Percentiles rank a stretch among this genome's conserved stretches.
Conservation (phyloP, 2,113 vertebrate species). For the Nipponia nippon region DNA sequence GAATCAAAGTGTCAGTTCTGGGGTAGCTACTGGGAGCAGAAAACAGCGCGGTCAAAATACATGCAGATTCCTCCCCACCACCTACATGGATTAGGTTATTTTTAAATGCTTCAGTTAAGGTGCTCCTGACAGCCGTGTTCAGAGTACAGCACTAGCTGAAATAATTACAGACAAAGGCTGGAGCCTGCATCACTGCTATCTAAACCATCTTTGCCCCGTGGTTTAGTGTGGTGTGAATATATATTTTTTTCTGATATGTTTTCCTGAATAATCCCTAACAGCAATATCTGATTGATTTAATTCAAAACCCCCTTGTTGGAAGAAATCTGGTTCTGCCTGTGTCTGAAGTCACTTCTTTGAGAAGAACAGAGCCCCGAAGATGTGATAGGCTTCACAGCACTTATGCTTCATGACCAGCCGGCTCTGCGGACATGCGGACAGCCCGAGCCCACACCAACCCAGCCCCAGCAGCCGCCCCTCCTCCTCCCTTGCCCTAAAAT, state of each 20-base stretch:
- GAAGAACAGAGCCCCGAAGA: neutral
- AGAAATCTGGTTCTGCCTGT: neutral
- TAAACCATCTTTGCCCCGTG: neutral
- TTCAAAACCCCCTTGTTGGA: neutral
- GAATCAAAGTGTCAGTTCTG: neutral
- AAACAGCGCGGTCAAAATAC: neutral
- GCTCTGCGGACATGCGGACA: neutral
- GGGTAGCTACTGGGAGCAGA: neutral
- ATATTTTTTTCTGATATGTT: neutral
- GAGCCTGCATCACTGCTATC: fast-evolving
- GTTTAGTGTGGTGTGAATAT: neutral
- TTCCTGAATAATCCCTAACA: neutral
- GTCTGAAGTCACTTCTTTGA: neutral
- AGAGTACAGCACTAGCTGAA: neutral
- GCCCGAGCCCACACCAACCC: neutral
- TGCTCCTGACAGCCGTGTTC: neutral
- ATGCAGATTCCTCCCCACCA: neutral
- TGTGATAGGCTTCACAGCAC: neutral
- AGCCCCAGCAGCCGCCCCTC: neutral
- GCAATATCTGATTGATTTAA: neutral
- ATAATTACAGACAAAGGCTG: neutral
- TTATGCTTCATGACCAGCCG: neutral
- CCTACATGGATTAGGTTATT: neutral
- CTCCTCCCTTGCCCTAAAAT: neutral
- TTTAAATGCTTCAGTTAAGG: neutral